Evolutionary conservation across 2,888 invertebrate genomes (phyloP).

Genomic region (Apotomis betuletana): DNA sequence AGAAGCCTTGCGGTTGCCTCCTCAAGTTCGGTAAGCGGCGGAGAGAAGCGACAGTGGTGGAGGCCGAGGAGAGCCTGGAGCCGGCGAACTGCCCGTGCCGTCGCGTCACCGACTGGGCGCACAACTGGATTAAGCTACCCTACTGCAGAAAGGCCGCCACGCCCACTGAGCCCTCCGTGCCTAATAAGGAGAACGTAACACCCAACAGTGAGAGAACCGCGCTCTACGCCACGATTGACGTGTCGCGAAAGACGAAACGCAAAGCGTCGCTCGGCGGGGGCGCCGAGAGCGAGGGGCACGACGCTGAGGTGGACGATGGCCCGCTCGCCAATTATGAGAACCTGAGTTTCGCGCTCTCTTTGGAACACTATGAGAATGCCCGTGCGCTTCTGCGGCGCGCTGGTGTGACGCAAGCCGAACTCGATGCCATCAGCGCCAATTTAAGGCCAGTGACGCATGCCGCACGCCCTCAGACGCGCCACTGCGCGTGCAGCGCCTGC

Average conservation of each 20-base stretch:
- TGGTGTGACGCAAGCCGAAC: conserved; percentile 81
- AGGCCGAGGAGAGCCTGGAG: conserved; percentile 66
- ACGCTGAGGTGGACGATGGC: conserved; percentile 69
- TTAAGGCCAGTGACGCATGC: conserved; percentile 64
- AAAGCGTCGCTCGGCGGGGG: conserved; percentile 56
- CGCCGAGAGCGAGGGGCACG: conserved; percentile 45
- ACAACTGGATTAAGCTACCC: conserved; percentile 84
- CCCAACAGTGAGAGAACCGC: conserved; percentile 71
- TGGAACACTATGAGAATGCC: conserved; percentile 91
- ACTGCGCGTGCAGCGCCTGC: conserved; percentile 42
- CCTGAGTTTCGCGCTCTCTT: conserved; percentile 89
- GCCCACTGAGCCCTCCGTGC: conserved; percentile 61
- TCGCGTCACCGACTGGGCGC: conserved; percentile 86
- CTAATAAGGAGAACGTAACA: conserved; percentile 81
- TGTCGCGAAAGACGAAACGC: conserved; percentile 85
- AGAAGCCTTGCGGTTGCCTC: conserved; percentile 88
- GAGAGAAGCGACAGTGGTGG: conserved; percentile 66
- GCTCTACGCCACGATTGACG: conserved; percentile 88
- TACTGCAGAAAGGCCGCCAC: conserved; percentile 77
- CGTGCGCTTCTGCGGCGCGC: conserved; percentile 85
- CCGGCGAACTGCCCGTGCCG: conserved; percentile 82
- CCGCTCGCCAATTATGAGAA: conserved; percentile 87
- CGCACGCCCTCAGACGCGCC: conserved; percentile 52
- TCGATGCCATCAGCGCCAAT: conserved; percentile 71
- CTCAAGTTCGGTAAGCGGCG: conserved; percentile 76